Evolutionary conservation across 2,113 vertebrate genomes (phyloP), one percentile per base, ranked within the genome.

Genomic region (Pseudorectes ferrugineus): DNA sequence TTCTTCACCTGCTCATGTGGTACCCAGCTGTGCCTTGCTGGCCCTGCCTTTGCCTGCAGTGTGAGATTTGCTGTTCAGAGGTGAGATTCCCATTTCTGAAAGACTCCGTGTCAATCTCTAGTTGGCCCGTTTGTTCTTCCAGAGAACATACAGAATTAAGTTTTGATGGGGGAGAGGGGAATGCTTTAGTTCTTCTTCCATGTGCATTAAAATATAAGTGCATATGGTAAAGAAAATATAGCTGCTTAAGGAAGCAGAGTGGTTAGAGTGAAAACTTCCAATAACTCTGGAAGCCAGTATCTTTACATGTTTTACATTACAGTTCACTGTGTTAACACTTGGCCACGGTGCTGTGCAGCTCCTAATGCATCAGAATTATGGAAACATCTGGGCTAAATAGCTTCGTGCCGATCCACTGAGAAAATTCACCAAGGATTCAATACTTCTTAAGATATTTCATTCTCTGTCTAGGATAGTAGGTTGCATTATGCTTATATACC

Each of bases 321-420:
- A 92, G 68, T 76, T 95, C 72, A 33, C 58, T 76, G 17, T 76
- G 84, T 96, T 95, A 91, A 92, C 92, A 87, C 92, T 97, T 97
- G 96, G 94, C 95, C 25, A 35, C 35, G 1, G 28, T 75, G 78
- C 62, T 0, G 45, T 65, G 59, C 71, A 83, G 93, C 78, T 95
- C 89, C 84, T 96, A 93, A 95, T 97, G 86, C 70, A 91, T 93
- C 93, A 80, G 88, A 88, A 79, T 94, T 88, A 42, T n/a, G 82
- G 86, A 94, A 96, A 97, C 96, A 97, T 97, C 95, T 96, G 96
- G 93, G 80, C 92, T 95, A 68, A 96, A 96, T n/a, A 95, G 83
- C 91, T 94, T 96, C 86, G 55, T 97, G 93, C 93, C 58, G 21
- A 97, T 95, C 88, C 84, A 94, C 79, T 97, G 95, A 97, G 95